These are phyloP conservation scores for Chaetura pelagica DNA, from an alignment of 2,113 vertebrate genomes.

Conservation along the genomic window DNA sequence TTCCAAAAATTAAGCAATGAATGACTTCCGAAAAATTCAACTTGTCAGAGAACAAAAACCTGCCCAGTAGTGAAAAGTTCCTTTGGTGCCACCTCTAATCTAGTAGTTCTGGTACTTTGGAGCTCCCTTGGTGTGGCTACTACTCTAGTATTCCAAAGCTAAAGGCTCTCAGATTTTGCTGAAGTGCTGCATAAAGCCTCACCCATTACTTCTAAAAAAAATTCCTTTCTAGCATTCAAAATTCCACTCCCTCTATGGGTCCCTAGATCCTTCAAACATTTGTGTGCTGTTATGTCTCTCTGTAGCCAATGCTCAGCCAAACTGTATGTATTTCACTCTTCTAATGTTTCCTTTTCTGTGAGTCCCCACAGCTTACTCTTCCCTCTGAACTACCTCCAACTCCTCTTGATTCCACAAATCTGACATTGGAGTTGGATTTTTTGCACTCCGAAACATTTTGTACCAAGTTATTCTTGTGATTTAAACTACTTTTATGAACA, in stretches of 20 bases:
- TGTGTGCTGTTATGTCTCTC: not conserved
- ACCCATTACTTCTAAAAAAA: not conserved
- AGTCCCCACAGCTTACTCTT: not conserved
- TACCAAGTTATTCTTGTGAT: not conserved
- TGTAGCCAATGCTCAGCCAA: not conserved
- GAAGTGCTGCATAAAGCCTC: not conserved
- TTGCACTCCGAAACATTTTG: conserved; percentile 33
- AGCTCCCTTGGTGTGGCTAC: not conserved
- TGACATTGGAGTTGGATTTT: not conserved
- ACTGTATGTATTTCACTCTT: not conserved
- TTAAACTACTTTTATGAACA: not conserved
- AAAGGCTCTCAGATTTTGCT: not conserved
- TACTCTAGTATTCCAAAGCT: not conserved
- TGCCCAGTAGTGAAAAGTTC: not conserved
- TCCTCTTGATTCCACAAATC: conserved; percentile 15
- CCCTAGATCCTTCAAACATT: not conserved
- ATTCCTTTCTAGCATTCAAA: not conserved
- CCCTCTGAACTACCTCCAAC: conserved; percentile 15
- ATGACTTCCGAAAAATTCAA: not conserved
- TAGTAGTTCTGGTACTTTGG: not conserved
- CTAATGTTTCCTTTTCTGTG: not conserved
- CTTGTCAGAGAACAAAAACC: not conserved
- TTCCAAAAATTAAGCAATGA: not conserved
- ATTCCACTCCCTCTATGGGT: not conserved
- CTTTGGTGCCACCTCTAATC: not conserved